Base-by-base conservation (phyloP, 2,888 invertebrate genomes). In the Metalampra italica region DNA sequence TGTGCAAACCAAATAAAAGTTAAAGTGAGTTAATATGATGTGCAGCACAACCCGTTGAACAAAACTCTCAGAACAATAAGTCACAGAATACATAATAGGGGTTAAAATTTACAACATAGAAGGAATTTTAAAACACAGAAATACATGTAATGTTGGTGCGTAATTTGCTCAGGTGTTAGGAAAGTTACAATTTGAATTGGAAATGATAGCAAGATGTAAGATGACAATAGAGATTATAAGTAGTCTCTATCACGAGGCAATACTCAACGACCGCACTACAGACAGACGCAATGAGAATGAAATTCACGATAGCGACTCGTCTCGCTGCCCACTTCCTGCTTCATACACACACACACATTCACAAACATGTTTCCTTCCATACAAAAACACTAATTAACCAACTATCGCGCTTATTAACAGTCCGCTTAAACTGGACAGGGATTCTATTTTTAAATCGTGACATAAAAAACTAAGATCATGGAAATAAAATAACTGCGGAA, bases 271-370 rank as follows among this genome's bases (percentile, higher is more conserved):
- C 43, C 41, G 41, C 38, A 60, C 50, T 59, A 51, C 49, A 54
- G 29, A 38, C 22, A 37, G 52, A 56, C 55, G 55, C 60, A 63
- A 58, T 51, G 51, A 68, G 70, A 74, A 75, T 63, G 68, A 75
- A 79, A 68, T 75, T 73, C 64, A 62, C 70, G 76, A 77, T 76
- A 78, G 68, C 63, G 64, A 67, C 69, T 74, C 71, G 66, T 64
- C 66, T 50, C 48, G 51, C 61, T 62, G 64, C 22, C 22, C 22
- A 22, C 68, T 78, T 79, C 78, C 78, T 79, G 78, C 71, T 77
- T 55, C 53, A 54, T 56, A 58, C 56, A 56, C 15, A 57, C 53
- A 36, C 7, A 36, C 36, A 36, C n/a, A n/a, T 7, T 3, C n/a
- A 9, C 50, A 57, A 60, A 53, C 56, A 55, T n/a, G 4, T 4